phyloP scores from a whole-genome alignment of 2,113 vertebrate species.

The Apteryx owenii region DNA sequence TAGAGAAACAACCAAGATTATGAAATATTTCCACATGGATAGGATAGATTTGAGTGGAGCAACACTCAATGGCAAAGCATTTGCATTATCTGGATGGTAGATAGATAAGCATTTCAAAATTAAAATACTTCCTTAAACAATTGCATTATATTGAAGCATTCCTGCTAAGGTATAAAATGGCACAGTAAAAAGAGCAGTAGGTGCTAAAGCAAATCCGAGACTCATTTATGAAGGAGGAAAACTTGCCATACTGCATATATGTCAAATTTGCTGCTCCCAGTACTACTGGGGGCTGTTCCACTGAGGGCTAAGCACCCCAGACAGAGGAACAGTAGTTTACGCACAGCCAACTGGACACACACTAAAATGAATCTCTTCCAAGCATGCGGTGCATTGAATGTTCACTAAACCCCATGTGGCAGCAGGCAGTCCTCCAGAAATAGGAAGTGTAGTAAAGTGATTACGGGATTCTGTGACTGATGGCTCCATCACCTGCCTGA shows the following conservation, averaged over 20 bases:
- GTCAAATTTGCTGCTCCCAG: conserved; percentile 11
- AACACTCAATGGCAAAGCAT: background rate
- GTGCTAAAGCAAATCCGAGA: conserved; percentile 33
- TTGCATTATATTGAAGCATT: conserved; percentile 3
- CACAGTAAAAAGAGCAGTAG: conserved; percentile 18
- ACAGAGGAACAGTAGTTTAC: background rate
- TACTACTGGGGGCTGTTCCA: background rate
- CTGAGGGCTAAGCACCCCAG: background rate
- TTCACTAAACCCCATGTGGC: background rate
- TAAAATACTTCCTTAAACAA: conserved; percentile 28
- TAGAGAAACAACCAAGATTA: background rate
- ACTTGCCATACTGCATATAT: conserved; percentile 2
- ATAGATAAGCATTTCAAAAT: background rate
- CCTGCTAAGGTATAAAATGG: conserved; percentile 28
- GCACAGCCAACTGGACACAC: background rate
- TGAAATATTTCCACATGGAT: background rate
- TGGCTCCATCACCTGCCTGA: conserved; percentile 35
- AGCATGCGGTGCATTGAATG: accelerated
- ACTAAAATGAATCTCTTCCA: conserved; percentile 31
- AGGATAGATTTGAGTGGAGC: background rate
- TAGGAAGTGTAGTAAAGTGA: background rate
- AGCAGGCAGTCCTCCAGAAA: conserved; percentile 35
- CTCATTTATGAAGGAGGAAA: background rate
- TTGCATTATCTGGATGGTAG: background rate
- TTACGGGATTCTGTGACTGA: conserved; percentile 38